A percentile compares a stretch with the other conserved stretches of the same genome.
These are phyloP conservation scores for Octodonta nipae DNA, from an alignment of 2,888 invertebrate genomes.

Conservation along the genomic window DNA sequence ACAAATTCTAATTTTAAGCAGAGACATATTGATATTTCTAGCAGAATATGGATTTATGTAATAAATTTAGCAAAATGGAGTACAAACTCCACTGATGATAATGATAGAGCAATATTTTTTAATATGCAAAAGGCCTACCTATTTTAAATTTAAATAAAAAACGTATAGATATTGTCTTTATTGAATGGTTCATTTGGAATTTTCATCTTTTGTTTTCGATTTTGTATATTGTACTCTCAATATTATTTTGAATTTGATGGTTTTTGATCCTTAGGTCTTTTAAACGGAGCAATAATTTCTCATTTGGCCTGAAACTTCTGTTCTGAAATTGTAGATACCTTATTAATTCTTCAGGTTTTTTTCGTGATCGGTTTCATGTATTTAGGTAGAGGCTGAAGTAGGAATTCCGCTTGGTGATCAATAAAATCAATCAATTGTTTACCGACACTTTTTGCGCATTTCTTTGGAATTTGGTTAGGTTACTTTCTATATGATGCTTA, in stretches of 20 bases:
- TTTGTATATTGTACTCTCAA: slow-evolving; percentile 24
- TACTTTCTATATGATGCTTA: slow-evolving; percentile 1
- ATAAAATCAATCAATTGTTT: slow-evolving; percentile 17
- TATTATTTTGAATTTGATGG: slow-evolving; percentile 21
- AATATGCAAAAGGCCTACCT: too few relatives aligned
- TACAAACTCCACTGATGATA: too few relatives aligned
- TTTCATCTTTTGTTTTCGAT: slow-evolving; percentile 25
- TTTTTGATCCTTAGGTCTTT: slow-evolving; percentile 18
- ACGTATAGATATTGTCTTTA: slow-evolving; percentile 18
- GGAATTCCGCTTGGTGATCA: slow-evolving; percentile 13
- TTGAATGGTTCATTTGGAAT: slow-evolving; percentile 13
- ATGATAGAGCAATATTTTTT: too few relatives aligned
- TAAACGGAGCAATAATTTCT: slow-evolving; percentile 15
- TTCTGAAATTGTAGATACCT: not conserved
- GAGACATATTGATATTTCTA: too few relatives aligned
- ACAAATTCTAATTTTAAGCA: too few relatives aligned
- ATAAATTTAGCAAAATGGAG: too few relatives aligned
- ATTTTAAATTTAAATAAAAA: too few relatives aligned
- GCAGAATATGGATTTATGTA: too few relatives aligned
- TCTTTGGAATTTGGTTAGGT: too few relatives aligned
- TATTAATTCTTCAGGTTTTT: not conserved
- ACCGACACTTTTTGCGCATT: slow-evolving; percentile 17
- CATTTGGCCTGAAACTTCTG: too few relatives aligned
- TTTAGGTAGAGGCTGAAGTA: not conserved
- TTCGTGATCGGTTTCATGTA: not conserved